These are phyloP conservation scores for Cheirogaleus medius DNA, from an alignment of 2,113 vertebrate genomes.

Conservation along the genomic window DNA sequence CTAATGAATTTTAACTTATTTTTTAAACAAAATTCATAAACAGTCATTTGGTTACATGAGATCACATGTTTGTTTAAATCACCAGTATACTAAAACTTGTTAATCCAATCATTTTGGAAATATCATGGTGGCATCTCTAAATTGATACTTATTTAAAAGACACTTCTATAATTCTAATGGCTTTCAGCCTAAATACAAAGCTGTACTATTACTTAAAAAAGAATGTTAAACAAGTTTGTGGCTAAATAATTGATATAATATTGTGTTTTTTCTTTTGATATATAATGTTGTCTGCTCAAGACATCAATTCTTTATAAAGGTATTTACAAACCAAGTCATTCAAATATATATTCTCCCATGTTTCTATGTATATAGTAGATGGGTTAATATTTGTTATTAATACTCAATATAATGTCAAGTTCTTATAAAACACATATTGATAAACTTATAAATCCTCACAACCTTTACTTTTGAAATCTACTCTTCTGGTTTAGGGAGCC, in stretches of 20 bases:
- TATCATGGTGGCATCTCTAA: not conserved
- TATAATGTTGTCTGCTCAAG: constrained; percentile 54
- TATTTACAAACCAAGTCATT: not conserved
- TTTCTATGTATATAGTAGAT: not conserved
- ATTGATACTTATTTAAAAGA: not conserved
- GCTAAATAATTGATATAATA: constrained; percentile 55
- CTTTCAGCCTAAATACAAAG: not conserved
- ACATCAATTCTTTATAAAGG: constrained; percentile 26
- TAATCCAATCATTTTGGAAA: not conserved
- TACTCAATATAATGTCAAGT: not conserved
- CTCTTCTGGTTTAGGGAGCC: not conserved
- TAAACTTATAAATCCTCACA: not conserved
- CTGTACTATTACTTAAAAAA: not conserved
- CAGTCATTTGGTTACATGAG: not conserved
- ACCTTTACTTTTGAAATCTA: not conserved
- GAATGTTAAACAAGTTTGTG: not conserved
- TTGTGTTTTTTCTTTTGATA: constrained; percentile 56
- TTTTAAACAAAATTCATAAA: not conserved
- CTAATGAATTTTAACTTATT: not conserved
- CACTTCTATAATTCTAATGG: not conserved
- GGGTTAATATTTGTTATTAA: not conserved
- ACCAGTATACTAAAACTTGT: not conserved
- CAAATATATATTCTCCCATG: not conserved
- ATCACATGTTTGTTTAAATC: not conserved
- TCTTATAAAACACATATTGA: not conserved